These are phyloP conservation scores for Blastobasis adustella DNA, from an alignment of 2,888 invertebrate genomes.

Conservation along the genomic window DNA sequence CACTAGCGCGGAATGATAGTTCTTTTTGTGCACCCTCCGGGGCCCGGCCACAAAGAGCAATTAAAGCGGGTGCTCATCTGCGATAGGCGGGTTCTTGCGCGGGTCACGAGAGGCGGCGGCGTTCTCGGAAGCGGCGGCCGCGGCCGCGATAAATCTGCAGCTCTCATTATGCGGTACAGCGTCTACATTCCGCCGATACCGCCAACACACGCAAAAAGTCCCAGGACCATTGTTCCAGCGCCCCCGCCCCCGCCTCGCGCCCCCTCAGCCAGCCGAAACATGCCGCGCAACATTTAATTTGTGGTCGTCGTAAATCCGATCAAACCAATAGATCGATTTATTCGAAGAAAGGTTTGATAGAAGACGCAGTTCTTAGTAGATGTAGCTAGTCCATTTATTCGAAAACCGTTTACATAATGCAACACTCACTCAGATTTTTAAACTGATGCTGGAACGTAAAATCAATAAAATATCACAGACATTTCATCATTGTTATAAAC, in stretches of 20 bases:
- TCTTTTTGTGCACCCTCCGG: background rate
- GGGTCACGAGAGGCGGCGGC: constrained; percentile 52
- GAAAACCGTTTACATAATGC: too few species aligned
- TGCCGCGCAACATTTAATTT: too few species aligned
- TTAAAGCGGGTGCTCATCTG: constrained; percentile 4
- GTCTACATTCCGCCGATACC: constrained; percentile 60
- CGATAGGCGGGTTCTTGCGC: constrained; percentile 20
- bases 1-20: too few species aligned
- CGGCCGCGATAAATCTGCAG: constrained; percentile 55
- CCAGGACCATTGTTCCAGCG: constrained; percentile 52
- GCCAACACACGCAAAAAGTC: constrained; percentile 52
- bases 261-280: background rate
- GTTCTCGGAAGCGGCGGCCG: constrained; percentile 52
- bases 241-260: constrained; percentile 3
- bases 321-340: too few species aligned
- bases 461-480: too few species aligned
- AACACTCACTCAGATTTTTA: too few species aligned
- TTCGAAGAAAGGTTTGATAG: too few species aligned
- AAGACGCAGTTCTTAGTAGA: too few species aligned
- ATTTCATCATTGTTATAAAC: too few species aligned
- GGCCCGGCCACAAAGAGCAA: constrained; percentile 6
- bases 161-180: constrained; percentile 65
- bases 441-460: too few species aligned
- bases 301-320: too few species aligned
- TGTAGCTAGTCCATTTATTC: too few species aligned